Percentiles rank a stretch among this genome's conserved stretches.
phyloP scores from a whole-genome alignment of 2,113 vertebrate species.

The Microtus richardsoni region DNA sequence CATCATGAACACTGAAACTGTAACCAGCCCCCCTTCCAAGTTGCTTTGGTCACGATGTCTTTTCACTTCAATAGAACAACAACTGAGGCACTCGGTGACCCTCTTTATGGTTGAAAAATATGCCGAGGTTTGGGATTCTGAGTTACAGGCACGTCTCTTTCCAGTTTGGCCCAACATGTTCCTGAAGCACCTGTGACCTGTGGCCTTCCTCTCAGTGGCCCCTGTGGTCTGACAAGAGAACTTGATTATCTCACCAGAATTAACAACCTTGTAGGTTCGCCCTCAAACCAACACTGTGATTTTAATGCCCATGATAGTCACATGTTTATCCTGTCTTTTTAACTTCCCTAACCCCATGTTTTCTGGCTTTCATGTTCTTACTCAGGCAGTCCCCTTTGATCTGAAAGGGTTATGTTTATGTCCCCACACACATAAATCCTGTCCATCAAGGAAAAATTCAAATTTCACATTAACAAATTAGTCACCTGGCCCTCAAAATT shows the following conservation, averaged over 20 bases:
- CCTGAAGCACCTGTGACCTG: not conserved
- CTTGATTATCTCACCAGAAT: not conserved
- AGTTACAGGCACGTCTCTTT: not conserved
- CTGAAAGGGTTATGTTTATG: not conserved
- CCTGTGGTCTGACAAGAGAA: not conserved
- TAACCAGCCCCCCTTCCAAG: not conserved
- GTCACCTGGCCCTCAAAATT: not conserved
- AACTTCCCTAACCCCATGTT: not conserved
- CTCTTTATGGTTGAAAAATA: not conserved
- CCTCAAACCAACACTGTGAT: not conserved
- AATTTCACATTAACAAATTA: not conserved
- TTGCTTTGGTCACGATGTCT: not conserved
- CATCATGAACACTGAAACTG: not conserved
- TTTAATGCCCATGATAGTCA: constrained; percentile 29
- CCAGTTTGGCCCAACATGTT: not conserved
- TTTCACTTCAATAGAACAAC: not conserved
- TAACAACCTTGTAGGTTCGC: not conserved
- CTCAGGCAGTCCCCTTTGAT: not conserved
- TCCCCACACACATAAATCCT: not conserved
- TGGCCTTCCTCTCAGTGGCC: not conserved
- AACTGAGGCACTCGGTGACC: not conserved
- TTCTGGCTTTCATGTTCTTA: constrained; percentile 18
- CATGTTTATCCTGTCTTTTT: not conserved
- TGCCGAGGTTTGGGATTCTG: not conserved
- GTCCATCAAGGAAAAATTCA: not conserved